A percentile compares a stretch with the other conserved stretches of the same genome.
These are phyloP conservation scores for Battus philenor DNA, from an alignment of 1,140 invertebrate genomes.

Conservation along the genomic window DNA sequence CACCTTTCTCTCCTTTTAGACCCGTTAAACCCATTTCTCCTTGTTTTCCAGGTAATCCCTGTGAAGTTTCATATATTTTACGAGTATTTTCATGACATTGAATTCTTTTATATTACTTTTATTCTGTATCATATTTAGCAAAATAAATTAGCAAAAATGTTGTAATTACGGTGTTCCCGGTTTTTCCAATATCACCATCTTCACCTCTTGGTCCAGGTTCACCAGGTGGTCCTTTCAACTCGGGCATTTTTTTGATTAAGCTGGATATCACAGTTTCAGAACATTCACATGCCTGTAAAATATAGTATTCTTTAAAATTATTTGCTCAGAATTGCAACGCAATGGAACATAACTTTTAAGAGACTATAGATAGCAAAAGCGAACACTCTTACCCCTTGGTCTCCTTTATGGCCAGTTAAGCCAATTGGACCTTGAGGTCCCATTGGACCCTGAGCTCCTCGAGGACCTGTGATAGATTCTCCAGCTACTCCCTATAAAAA, in stretches of 20 bases:
- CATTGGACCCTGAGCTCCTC: conserved; percentile 29
- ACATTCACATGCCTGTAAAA: conserved; percentile 45
- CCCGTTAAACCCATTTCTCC: conserved; percentile 32
- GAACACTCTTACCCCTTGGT: conserved; percentile 22
- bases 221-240: conserved; percentile 46
- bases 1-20: conserved; percentile 33
- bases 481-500: conserved; percentile 33
- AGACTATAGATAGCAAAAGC: no score
- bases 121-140: background rate
- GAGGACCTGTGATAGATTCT: conserved; percentile 26
- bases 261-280: conserved; percentile 37
- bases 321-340: no score
- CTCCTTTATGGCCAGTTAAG: conserved; percentile 25
- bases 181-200: conserved; percentile 22
- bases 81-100: no score
- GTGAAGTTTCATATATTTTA: no score
- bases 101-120: background rate
- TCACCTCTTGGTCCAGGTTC: conserved; percentile 27
- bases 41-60: conserved; percentile 28
- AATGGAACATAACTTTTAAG: no score
- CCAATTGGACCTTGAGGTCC: conserved; percentile 31
- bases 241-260: conserved; percentile 36
- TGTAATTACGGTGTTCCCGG: conserved; percentile 29
- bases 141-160: background rate
- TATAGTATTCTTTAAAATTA: no score